Conservation (phyloP, 2,113 vertebrate species). For the Excalfactoria chinensis region DNA sequence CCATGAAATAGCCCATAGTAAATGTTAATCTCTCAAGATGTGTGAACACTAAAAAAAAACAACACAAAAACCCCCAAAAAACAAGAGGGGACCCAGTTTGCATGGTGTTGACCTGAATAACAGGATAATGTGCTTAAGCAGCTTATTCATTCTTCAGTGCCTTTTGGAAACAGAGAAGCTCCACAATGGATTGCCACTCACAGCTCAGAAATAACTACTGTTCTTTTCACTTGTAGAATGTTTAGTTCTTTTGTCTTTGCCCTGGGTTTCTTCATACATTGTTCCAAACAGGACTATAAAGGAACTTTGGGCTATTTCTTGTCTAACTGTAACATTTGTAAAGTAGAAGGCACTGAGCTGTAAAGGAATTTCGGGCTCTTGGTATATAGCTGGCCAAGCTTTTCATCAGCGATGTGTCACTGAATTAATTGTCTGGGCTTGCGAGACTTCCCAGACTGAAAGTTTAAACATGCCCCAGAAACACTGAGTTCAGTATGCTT, state of each 20-base stretch:
- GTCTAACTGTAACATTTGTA: constrained; percentile 52
- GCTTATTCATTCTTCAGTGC: constrained; percentile 66
- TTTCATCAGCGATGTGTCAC: constrained; percentile 27
- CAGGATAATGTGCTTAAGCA: constrained; percentile 63
- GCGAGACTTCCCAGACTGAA: constrained; percentile 15
- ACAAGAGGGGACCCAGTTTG: not conserved
- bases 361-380: constrained; percentile 64
- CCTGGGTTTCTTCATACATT: constrained; percentile 31
- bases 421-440: constrained; percentile 58
- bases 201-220: constrained; percentile 50
- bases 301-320: constrained; percentile 57
- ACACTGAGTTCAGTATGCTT: not conserved
- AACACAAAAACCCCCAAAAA: not conserved
- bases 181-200: constrained; percentile 58
- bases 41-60: constrained; percentile 37
- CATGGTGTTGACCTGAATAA: constrained; percentile 71
- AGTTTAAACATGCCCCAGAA: not conserved
- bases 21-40: constrained; percentile 71
- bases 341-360: constrained; percentile 63
- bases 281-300: constrained; percentile 42
- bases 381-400: constrained; percentile 19
- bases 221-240: constrained; percentile 66
- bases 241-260: constrained; percentile 46
- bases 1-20: constrained; percentile 57
- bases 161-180: constrained; percentile 16